Evolutionary conservation across 2,888 invertebrate species (phyloP), one percentile per base, ranked within the genome.

Genomic region (Drosophila neotestacea): DNA sequence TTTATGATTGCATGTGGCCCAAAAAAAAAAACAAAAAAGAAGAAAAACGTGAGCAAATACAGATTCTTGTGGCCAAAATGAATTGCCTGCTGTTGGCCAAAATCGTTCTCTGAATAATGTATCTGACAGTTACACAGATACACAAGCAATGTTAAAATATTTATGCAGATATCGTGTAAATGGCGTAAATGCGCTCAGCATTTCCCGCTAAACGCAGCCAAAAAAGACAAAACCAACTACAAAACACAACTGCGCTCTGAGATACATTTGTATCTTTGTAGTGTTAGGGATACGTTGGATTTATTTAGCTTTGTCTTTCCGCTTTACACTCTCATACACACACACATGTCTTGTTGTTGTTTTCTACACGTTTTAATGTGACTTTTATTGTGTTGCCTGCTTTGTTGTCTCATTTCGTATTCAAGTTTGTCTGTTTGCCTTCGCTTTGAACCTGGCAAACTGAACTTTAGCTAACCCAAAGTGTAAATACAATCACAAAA

Each of bases 351-450:
- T 65, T 64, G 46, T 62, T 63, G 30, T 59, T 74, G 44, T 46
- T 60, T 47, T 60, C 46, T 30, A 66, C 71, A 70, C 78, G 78
- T 79, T 86, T 88, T 81, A 77, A 87, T 88, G 81, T 89, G 89
- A 87, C 89, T 85, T 85, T 85, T 86, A 88, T 88, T 85, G 85
- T 61, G 79, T 50, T 75, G 72, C 73, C 77, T 72, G 47, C 89
- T 87, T 87, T 89, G 81, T 81, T 76, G 85, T 79, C 77, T 87
- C 75, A 79, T 85, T 89, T 85, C 55, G 82, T 87, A 88, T 89
- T 87, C 86, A 79, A 78, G 85, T 73, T 88, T 73, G 42, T 76
- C 62, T 73, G 72, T 77, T 81, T 74, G 74, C 65, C 73, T 79
- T 76, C 58, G 73, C 72, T 79, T 76, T 77, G 73, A 77, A 63